Evolutionary conservation across 2,113 vertebrate genomes (phyloP).

Genomic region (Nasalis larvatus): DNA sequence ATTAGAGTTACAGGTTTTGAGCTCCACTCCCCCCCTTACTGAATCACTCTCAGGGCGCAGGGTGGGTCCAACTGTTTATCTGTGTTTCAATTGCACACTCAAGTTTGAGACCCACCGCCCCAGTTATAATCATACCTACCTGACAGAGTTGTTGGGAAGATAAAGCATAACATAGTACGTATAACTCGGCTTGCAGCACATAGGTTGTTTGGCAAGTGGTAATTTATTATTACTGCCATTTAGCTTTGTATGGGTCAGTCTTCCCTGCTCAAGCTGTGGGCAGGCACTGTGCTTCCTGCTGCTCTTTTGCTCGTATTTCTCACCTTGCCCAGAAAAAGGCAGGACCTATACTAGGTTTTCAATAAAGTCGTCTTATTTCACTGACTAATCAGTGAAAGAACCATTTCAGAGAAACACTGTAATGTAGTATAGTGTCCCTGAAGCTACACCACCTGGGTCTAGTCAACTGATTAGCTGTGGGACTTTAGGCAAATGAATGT

Average conservation of each 20-base stretch:
- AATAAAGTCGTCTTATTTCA: conserved; percentile 19
- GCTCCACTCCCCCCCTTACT: not conserved
- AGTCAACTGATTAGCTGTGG: not conserved
- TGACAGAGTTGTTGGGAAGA: not conserved
- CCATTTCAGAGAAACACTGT: not conserved
- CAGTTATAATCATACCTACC: not conserved
- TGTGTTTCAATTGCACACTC: not conserved
- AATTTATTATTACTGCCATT: conserved; percentile 25
- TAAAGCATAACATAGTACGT: not conserved
- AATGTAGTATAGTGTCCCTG: not conserved
- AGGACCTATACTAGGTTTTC: not conserved
- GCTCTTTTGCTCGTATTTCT: not conserved
- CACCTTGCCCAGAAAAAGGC: not conserved
- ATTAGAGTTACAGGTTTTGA: not conserved
- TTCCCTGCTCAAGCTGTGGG: not conserved
- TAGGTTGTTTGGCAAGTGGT: not conserved
- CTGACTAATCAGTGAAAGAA: not conserved
- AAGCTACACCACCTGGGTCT: not conserved
- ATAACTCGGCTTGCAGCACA: not conserved
- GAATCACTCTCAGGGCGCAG: not conserved
- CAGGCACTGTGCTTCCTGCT: not conserved
- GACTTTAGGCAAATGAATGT: not conserved
- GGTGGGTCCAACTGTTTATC: not conserved
- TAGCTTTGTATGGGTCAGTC: not conserved
- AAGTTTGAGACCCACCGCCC: not conserved